Percentiles rank a stretch among this genome's conserved stretches.
phyloP scores from a whole-genome alignment of 2,888 invertebrate species.

The Linyphia triangularis region DNA sequence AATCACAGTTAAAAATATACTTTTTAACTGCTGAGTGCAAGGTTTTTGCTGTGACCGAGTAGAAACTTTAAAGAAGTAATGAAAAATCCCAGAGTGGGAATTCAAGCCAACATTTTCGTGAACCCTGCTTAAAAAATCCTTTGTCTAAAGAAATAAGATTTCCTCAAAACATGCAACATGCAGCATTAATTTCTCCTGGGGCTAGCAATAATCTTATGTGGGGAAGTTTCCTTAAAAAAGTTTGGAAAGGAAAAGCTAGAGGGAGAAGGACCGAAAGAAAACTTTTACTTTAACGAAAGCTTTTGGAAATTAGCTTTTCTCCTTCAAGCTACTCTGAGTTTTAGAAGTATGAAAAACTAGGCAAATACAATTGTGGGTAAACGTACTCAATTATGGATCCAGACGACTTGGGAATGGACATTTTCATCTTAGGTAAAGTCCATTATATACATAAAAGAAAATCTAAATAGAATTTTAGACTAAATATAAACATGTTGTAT shows the following conservation, averaged over 20 bases:
- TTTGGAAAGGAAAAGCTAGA: background rate
- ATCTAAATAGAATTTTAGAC: no score
- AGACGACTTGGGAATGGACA: background rate
- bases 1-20: no score
- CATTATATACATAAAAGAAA: no score
- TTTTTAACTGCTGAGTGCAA: no score
- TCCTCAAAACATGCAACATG: slow-evolving; percentile 47
- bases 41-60: background rate
- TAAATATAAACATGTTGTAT: no score
- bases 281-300: slow-evolving; percentile 25
- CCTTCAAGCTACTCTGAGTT: slow-evolving; percentile 21
- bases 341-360: slow-evolving; percentile 19
- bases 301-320: slow-evolving; percentile 46
- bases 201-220: slow-evolving; percentile 31
- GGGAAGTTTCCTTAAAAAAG: background rate
- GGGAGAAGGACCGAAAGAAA: background rate
- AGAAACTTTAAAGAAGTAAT: background rate
- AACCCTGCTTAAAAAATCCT: background rate
- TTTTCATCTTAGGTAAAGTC: background rate
- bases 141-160: slow-evolving; percentile 39
- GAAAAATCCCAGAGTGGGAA: background rate
- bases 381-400: slow-evolving; percentile 27
- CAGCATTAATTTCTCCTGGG: slow-evolving; percentile 54
- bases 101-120: background rate
- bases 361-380: slow-evolving; percentile 10